A percentile compares a stretch with the other conserved stretches of the same genome.
Conservation (phyloP, 2,888 invertebrate species). For the Sphaerophoria rueppellii region DNA sequence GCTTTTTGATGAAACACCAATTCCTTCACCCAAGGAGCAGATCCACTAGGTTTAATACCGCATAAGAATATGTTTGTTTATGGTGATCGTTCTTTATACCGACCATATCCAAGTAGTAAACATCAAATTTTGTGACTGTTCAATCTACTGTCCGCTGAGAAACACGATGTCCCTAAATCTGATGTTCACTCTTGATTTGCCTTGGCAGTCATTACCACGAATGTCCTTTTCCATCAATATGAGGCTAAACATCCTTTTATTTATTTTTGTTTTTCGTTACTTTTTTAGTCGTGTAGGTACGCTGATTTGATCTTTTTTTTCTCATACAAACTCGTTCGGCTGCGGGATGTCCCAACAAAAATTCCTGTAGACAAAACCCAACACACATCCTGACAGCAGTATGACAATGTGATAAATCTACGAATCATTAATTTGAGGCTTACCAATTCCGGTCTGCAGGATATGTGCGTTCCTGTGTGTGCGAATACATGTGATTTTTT, state of each 20-base stretch:
- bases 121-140: no score
- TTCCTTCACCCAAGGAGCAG: no score
- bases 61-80: no score
- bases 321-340: conserved; percentile 63
- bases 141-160: no score
- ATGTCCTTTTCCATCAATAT: conserved; percentile 67
- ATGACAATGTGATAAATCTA: conserved; percentile 76
- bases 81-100: no score
- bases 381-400: conserved; percentile 67
- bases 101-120: no score
- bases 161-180: not conserved
- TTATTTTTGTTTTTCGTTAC: conserved; percentile 4
- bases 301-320: not conserved
- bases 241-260: conserved; percentile 45
- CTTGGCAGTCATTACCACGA: conserved; percentile 44
- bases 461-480: conserved; percentile 21
- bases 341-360: conserved; percentile 65
- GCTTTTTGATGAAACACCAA: no score
- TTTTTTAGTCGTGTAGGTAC: not conserved
- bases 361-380: conserved; percentile 57
- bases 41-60: no score
- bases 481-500: conserved; percentile 17
- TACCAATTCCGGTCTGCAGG: conserved; percentile 60
- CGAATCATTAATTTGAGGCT: conserved; percentile 77
- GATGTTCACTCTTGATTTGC: conserved; percentile 53